A percentile compares a stretch with the other conserved stretches of the same genome.
Conservation (phyloP, 64 coral and sea anemone species). For the Orbicella faveolata region DNA sequence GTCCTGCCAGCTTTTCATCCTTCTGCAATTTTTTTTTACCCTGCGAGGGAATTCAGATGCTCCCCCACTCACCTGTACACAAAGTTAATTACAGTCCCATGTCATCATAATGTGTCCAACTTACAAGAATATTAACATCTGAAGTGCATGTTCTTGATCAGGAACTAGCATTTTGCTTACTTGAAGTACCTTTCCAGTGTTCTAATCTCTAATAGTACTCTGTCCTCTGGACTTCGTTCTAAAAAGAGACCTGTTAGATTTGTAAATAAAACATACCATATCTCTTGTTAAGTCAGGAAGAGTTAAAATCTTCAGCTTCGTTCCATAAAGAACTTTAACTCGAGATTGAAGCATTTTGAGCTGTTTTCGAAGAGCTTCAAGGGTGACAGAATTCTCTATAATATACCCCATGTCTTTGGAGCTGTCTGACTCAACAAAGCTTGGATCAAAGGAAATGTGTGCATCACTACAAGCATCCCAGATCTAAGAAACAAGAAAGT, state of each 20-base stretch:
- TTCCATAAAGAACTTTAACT: conserved; percentile 76
- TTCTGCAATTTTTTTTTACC: no score
- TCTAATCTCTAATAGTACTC: no score
- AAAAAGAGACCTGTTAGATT: not conserved
- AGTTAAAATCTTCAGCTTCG: conserved; percentile 65
- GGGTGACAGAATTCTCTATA: conserved; percentile 84
- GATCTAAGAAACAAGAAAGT: conserved; percentile 48
- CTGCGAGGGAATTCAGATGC: no score
- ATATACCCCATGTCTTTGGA: conserved; percentile 86
- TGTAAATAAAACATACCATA: conserved; percentile 44
- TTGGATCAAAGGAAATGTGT: conserved; percentile 83
- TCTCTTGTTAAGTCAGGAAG: conserved; percentile 68
- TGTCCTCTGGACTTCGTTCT: not conserved
- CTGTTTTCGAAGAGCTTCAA: conserved; percentile 71
- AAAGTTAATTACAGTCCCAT: no score
- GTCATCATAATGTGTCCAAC: no score
- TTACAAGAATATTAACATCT: no score
- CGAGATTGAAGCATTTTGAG: conserved; percentile 59
- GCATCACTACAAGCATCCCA: conserved; percentile 99
- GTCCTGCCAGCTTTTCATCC: no score
- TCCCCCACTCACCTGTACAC: no score
- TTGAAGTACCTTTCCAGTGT: no score
- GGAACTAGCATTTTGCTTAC: no score
- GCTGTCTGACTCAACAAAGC: conserved; percentile 19
- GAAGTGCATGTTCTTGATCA: no score